phyloP scores from a whole-genome alignment of 2,113 vertebrate genomes.

The Prietella phreatophila region DNA sequence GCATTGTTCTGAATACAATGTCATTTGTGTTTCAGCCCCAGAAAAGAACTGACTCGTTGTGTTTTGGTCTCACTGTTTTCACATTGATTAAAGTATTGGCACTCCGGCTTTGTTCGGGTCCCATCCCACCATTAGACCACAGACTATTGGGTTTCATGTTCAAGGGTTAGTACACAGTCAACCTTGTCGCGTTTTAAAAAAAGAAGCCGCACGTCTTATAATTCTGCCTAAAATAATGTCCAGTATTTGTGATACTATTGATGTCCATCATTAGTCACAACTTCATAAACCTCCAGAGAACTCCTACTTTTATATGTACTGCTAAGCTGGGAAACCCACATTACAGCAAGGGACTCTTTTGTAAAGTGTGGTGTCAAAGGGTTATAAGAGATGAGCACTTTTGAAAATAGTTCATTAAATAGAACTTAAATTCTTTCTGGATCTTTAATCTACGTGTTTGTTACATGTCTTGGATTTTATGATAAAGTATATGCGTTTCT shows the following conservation, averaged over 20 bases:
- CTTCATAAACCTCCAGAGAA: neutral
- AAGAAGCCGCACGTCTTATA: neutral
- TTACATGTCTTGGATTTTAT: neutral
- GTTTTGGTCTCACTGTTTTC: neutral
- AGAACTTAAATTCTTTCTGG: neutral
- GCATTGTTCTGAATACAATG: constrained; percentile 10
- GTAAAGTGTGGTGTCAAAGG: neutral
- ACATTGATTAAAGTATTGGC: neutral
- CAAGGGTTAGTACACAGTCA: neutral
- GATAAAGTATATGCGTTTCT: constrained; percentile 21
- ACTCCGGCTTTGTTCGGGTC: neutral
- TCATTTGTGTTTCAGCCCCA: constrained; percentile 4
- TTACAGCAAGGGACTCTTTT: neutral
- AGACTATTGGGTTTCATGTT: neutral
- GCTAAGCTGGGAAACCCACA: neutral
- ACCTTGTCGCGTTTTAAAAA: neutral
- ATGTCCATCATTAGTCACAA: neutral
- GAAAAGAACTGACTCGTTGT: constrained; percentile 9
- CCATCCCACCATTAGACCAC: too few species aligned
- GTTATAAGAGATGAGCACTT: neutral
- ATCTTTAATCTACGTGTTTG: neutral
- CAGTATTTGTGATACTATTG: neutral
- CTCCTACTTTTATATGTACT: neutral
- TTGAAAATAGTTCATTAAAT: neutral
- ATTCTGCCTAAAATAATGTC: neutral